phyloP scores from a whole-genome alignment of 2,888 invertebrate genomes.

The Ashinkailepas kermadecensis region DNA sequence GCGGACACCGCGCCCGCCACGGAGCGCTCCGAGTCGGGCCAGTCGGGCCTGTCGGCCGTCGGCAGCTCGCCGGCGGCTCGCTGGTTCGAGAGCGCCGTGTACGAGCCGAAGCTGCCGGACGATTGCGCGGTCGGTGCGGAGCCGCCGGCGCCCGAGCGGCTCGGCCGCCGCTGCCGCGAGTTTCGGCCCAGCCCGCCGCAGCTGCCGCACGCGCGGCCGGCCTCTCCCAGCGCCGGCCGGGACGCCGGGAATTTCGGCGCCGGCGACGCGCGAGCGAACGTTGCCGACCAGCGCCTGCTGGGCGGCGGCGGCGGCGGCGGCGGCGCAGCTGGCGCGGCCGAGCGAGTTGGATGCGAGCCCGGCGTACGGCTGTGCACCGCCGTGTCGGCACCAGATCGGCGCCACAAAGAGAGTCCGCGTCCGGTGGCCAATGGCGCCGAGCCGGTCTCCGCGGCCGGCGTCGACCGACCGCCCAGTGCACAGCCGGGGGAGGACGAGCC shows the following conservation, averaged over 20 bases:
- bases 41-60: background rate
- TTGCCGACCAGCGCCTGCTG: background rate
- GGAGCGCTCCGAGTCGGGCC: background rate
- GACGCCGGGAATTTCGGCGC: background rate
- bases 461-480: background rate
- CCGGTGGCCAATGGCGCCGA: background rate
- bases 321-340: background rate
- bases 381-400: too few relatives aligned
- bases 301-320: background rate
- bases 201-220: too few relatives aligned
- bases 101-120: background rate
- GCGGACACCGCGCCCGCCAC: background rate
- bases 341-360: background rate
- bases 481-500: background rate
- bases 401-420: too few relatives aligned
- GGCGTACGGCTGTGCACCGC: background rate
- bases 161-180: background rate
- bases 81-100: conserved; percentile 6
- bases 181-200: conserved; percentile 2
- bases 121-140: background rate
- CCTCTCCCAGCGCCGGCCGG: background rate
- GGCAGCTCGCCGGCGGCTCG: background rate
- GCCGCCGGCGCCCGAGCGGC: background rate
- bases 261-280: background rate
- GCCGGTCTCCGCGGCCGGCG: background rate